Evolutionary conservation across 2,113 vertebrate species (phyloP), one percentile per base, ranked within the genome.

Genomic region (Apistogramma diplotaenia): DNA sequence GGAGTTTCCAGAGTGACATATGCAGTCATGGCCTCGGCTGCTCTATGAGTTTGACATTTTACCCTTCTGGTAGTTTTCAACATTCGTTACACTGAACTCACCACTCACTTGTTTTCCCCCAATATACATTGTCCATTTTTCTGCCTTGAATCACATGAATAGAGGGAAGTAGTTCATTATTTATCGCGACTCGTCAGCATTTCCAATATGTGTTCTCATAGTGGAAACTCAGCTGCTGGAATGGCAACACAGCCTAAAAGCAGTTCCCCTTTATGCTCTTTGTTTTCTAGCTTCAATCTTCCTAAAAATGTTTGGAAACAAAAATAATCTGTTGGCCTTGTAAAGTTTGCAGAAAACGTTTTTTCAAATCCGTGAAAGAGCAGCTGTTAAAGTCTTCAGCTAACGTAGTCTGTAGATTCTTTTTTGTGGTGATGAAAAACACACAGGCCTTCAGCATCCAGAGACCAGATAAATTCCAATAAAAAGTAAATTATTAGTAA

Each of bases 131-230:
- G 78, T 33, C 59, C 75, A 72, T 82, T 43, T 67, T 67, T 70
- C 27, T 29, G 2, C 51, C 25, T 53, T 86, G 70, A 78, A 78
- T 86, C 55, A 71, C 31, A 54, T 85, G 81, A 85, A 83, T 89
- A 56, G 74, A 33, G 59, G 81, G 88, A 89, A 89, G 83, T 40
- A 67, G 54, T 83, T 78, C 18, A 77, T 56, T 25, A 54, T 81
- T 87, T 81, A 89, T 91, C 83, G 73, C 31, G n/a, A 53, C 49
- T 21, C 27, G 60, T 75, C 86, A 87, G 81, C 54, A 40, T 87
- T 87, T 90, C 81, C 86, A 85, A 9, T 21, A 10, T 33, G 61
- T 12, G 55, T 59, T 78, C 27, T 73, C 27, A 29, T 60, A 23
- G 76, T 78, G 37, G 76, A 43, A 78, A 87, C 76, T 84, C 55